Base-by-base conservation (phyloP, 2,113 vertebrate species). In the Limanda limanda region DNA sequence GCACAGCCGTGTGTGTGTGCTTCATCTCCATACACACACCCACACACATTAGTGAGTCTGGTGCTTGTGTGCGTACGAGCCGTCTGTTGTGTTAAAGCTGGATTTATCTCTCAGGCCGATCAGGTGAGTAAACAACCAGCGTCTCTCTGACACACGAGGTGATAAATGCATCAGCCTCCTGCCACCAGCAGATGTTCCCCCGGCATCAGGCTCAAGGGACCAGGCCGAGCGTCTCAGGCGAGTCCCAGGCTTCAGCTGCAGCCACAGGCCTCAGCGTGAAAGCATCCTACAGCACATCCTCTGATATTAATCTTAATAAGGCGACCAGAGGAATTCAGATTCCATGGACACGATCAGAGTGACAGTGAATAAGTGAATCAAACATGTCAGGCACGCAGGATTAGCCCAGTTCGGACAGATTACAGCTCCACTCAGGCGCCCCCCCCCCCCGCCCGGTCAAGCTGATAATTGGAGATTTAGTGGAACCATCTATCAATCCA, bases 401-500 rank as follows among this genome's bases (percentile, higher is more conserved):
- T 91, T 90, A 86, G 84, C 88, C 86, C 65, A 81, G 83, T 85
- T 92, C 37, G 71, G 51, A 58, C 79, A 83, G 92, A 81, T 92
- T 92, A 91, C 5, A 56, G 80, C 82, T 80, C 31, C 74, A 71
- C 82, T 85, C 81, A 74, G 55, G 21, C 82, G 68, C 83, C 74
- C 55, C 6, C 31, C 7, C 73, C 37, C 75, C 27, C 27, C 27
- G 5, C 40, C 62, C 5, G 8, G 59, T 81, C 88, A 90, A 93
- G 91, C 92, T 90, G 86, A 90, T 93, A 92, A 93, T 93, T 93
- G 89, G 88, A 91, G 92, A 92, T 93, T 93, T 93, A 88, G 87
- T 82, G 74, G 71, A 37, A 76, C 71, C 71, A 86, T 92, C 83
- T 91, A 92, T 93, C 89, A 90, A 87, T 90, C 91, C 83, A 86